phyloP scores from a whole-genome alignment of 2,113 vertebrate species.

The Pipra filicauda region DNA sequence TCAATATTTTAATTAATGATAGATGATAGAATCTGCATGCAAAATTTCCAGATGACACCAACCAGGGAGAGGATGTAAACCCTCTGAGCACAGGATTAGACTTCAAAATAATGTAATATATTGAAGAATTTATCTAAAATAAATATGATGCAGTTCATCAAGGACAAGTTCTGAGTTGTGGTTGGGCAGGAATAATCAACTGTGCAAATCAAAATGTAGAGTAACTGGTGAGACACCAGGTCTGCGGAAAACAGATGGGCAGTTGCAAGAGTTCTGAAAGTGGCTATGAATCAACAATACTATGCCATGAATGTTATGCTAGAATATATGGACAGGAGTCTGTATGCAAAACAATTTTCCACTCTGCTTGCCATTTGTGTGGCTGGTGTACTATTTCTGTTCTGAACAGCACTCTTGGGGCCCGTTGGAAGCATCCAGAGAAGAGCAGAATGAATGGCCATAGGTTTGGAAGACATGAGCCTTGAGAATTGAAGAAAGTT shows the following conservation, averaged over 20 bases:
- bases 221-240: slow-evolving; percentile 23
- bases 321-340: neutral
- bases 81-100: slow-evolving; percentile 22
- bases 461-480: neutral
- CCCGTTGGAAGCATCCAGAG: neutral
- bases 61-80: slow-evolving; percentile 13
- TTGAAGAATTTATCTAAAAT: slow-evolving; percentile 37
- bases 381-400: neutral
- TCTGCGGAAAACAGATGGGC: slow-evolving; percentile 30
- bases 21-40: slow-evolving; percentile 29
- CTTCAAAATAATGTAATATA: slow-evolving; percentile 21
- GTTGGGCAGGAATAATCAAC: slow-evolving; percentile 32
- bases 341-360: slow-evolving; percentile 10
- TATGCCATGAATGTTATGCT: neutral
- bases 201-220: slow-evolving; percentile 45
- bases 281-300: slow-evolving; percentile 5
- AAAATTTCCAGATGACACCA: slow-evolving; percentile 31
- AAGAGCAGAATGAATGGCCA: neutral
- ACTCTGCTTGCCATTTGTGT: neutral
- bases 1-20: slow-evolving; percentile 57
- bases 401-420: rapidly evolving
- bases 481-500: neutral
- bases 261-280: slow-evolving; percentile 18
- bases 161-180: slow-evolving; percentile 11
- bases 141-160: slow-evolving; percentile 22